Percentiles rank a stretch among this genome's conserved stretches.
Evolutionary conservation across 2,113 vertebrate species (phyloP).

Genomic region (Indri indri): DNA sequence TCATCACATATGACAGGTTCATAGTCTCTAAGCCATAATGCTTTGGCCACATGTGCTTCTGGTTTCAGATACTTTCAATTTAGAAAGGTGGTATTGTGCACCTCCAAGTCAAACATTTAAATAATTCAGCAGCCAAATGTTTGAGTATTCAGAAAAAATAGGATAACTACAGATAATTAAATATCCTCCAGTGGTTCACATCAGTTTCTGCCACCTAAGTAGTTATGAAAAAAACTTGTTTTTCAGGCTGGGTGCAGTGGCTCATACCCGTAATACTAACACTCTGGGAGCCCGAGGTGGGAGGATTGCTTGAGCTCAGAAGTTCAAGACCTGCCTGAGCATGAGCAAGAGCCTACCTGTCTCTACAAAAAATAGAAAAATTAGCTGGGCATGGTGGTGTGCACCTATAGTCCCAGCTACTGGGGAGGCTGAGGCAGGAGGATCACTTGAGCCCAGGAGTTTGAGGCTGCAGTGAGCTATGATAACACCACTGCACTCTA

Average conservation of each 20-base stretch:
- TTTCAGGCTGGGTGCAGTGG: not conserved
- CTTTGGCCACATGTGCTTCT: not conserved
- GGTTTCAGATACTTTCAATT: conserved; percentile 24
- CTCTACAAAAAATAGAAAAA: no score
- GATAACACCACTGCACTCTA: no score
- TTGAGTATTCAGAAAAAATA: not conserved
- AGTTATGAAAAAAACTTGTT: not conserved
- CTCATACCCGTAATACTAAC: no score
- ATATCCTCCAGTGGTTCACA: not conserved
- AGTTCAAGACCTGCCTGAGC: no score
- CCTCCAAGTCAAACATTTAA: not conserved
- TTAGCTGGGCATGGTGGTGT: no score
- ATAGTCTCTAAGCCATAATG: not conserved
- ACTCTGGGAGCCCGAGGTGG: no score
- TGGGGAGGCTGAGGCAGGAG: no score
- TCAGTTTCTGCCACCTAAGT: not conserved
- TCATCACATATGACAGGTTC: not conserved
- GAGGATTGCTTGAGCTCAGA: no score
- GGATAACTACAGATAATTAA: not conserved
- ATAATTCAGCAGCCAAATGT: not conserved
- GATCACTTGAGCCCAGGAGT: no score
- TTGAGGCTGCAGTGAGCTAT: no score
- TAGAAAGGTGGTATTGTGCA: not conserved
- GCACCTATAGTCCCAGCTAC: no score
- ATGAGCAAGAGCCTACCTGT: no score